Evolutionary conservation across 1,140 invertebrate species (phyloP).

Genomic region (Himalopsyche phryganea): DNA sequence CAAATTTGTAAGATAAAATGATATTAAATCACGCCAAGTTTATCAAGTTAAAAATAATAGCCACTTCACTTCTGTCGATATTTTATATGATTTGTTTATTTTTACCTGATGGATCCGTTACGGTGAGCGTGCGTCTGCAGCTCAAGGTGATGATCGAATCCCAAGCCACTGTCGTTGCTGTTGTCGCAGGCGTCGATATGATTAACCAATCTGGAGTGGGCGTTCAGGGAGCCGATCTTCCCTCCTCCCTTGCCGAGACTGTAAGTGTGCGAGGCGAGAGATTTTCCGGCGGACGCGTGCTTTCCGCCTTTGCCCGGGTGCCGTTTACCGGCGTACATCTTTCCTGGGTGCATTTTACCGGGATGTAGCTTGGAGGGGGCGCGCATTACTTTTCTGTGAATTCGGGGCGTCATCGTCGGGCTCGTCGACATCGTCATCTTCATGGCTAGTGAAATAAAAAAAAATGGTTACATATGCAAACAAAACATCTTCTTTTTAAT

Average conservation of each 20-base stretch:
- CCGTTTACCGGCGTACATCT: slow-evolving; percentile 50
- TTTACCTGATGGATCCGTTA: slow-evolving; percentile 21
- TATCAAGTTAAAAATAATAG: too few species aligned
- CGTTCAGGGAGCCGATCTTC: slow-evolving; percentile 40
- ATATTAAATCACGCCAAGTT: too few species aligned
- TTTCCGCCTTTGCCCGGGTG: slow-evolving; percentile 40
- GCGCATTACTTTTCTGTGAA: slow-evolving; percentile 59
- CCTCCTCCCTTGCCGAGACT: slow-evolving; percentile 46
- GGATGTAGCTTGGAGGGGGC: slow-evolving; percentile 50
- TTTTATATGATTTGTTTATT: too few species aligned
- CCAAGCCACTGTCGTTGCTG: slow-evolving; percentile 80
- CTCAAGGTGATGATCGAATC: slow-evolving; percentile 62
- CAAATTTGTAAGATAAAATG: too few species aligned
- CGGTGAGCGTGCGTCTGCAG: slow-evolving; percentile 16
- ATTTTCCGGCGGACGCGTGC: not conserved
- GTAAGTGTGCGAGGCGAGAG: slow-evolving; percentile 2
- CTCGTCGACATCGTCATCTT: slow-evolving; percentile 67
- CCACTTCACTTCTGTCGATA: too few species aligned
- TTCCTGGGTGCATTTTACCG: slow-evolving; percentile 52
- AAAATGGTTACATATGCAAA: too few species aligned
- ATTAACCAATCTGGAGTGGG: slow-evolving; percentile 11
- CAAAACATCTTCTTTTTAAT: too few species aligned
- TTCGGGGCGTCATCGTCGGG: slow-evolving; percentile 58
- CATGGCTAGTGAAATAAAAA: slow-evolving; percentile 51
- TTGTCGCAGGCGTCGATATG: slow-evolving; percentile 61